Conservation (phyloP, 1,140 invertebrate species). For the Heliconius congener region DNA sequence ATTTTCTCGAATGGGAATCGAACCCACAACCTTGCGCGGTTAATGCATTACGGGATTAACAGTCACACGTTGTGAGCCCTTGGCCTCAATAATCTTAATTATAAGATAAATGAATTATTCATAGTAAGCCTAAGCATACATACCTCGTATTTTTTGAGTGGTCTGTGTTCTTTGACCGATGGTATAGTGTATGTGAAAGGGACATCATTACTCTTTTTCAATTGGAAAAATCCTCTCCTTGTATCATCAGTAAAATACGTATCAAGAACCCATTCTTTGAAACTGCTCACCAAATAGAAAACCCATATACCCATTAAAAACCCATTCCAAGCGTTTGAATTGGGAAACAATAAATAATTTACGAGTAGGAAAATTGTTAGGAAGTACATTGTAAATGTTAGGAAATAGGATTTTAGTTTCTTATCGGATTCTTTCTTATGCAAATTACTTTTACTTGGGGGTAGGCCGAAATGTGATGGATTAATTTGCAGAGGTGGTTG, state of each 20-base stretch:
- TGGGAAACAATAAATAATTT: constrained; percentile 66
- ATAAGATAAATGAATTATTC: too few relatives aligned
- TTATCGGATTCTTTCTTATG: constrained; percentile 36
- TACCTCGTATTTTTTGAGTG: constrained; percentile 82
- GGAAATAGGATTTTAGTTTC: constrained; percentile 58
- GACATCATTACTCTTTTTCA: constrained; percentile 51
- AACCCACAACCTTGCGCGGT: too few relatives aligned
- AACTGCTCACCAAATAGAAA: constrained; percentile 60
- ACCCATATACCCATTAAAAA: constrained; percentile 77
- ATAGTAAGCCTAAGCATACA: constrained; percentile 12
- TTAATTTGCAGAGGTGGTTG: constrained; percentile 36
- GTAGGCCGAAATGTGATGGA: constrained; percentile 57
- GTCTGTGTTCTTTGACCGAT: constrained; percentile 71
- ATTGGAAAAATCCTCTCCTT: constrained; percentile 48
- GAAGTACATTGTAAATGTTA: constrained; percentile 69
- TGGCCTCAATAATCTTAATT: too few relatives aligned
- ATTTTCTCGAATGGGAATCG: too few relatives aligned
- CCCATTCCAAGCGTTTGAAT: constrained; percentile 70
- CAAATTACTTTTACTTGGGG: constrained; percentile 60
- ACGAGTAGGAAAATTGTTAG: constrained; percentile 65
- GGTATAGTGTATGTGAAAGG: constrained; percentile 68
- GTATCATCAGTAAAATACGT: constrained; percentile 69
- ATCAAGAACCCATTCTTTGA: constrained; percentile 68
- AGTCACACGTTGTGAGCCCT: too few relatives aligned
- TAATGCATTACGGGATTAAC: too few relatives aligned